Conservation (phyloP, 1,140 invertebrate species). For the Ceratosolen solmsi region DNA sequence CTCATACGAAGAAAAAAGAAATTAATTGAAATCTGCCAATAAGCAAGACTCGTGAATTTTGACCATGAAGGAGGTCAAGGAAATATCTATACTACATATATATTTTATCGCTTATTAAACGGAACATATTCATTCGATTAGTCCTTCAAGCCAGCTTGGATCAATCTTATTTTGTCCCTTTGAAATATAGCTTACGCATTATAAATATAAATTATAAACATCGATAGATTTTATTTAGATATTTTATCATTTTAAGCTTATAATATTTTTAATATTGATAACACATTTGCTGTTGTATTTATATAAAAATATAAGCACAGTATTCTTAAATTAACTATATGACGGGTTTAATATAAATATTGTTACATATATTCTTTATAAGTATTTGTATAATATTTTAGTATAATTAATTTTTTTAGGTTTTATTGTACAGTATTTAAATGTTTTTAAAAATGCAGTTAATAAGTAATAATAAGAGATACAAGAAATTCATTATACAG, state of each 20-base stretch:
- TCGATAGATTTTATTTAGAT: neutral
- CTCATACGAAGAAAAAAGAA: neutral
- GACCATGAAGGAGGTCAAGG: slow-evolving; percentile 24
- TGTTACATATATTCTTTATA: no score
- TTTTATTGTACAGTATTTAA: no score
- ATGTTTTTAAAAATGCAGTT: no score
- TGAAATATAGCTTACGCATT: neutral
- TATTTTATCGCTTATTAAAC: neutral
- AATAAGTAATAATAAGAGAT: no score
- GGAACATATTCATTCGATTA: neutral
- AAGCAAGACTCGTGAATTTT: slow-evolving; percentile 10
- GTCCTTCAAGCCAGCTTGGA: slow-evolving; percentile 20
- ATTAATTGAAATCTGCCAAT: slow-evolving; percentile 36
- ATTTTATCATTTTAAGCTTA: neutral
- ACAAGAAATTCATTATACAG: no score
- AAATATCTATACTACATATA: neutral
- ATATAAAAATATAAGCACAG: neutral
- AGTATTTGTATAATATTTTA: no score
- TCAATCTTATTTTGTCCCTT: neutral
- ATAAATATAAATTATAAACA: neutral
- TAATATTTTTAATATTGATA: neutral
- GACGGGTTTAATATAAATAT: no score
- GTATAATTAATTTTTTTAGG: no score
- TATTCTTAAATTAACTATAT: no score
- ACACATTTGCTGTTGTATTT: slow-evolving; percentile 10